Evolutionary conservation across 1,140 invertebrate genomes (phyloP), one percentile per base, ranked within the genome.

Genomic region (Drosophila santomea): DNA sequence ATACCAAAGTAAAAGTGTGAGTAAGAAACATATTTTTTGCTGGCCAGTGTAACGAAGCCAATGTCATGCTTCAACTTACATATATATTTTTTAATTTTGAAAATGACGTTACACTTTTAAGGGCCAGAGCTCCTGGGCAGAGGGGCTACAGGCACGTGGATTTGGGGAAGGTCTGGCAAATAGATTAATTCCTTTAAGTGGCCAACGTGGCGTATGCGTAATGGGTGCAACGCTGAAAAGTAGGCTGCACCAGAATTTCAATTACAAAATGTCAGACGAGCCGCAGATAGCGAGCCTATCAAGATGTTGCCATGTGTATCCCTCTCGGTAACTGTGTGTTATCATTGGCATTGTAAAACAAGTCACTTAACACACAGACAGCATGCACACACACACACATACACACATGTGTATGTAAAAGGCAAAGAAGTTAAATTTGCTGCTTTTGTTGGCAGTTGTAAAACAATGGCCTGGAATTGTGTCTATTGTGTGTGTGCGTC

Each of bases 301-400:
- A 78, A 86, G 82, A 81, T 79, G 74, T 63, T 60, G 28, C 57
- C 73, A 60, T 63, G 47, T 39, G 58, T 64, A 38, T 38, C 20
- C 39, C 7, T 15, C 14, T 51, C 11, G 64, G 28, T 7, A 28
- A n/a, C 23, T 48, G 51, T 17, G 10, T 68, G 68, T 88, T 88
- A 88, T 88, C 83, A 88, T 88, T 88, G 84, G 55, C 84, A 66
- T 76, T 89, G 83, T 88, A 83, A 88, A 88, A 89, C 83, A 88
- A 89, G 83, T 73, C 84, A 78, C 83, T 86, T 86, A 88, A 88
- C 74, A 79, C 55, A 72, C 63, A 83, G 25, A 84, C 43, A 52
- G 47, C 7, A 3, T 3, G 28, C 47, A 57, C 10, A 56, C 25
- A 44, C 39, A 43, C 39, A 17, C 4, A 0, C n/a, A 43, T n/a